Conservation (phyloP, 2,113 vertebrate genomes). For the Microtus ochrogaster region DNA sequence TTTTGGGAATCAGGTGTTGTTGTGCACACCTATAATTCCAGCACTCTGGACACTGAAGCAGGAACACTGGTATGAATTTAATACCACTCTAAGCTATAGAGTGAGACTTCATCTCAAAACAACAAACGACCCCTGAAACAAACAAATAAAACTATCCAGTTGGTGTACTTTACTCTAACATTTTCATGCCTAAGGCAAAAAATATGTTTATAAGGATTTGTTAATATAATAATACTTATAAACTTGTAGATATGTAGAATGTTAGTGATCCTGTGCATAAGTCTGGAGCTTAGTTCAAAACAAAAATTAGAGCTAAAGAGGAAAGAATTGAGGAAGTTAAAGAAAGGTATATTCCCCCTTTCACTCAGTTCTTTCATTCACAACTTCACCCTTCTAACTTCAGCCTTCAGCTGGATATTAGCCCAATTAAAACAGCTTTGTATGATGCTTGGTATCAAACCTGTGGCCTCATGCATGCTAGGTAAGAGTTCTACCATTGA, state of each 20-base stretch:
- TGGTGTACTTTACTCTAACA: constrained; percentile 44
- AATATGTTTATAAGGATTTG: constrained; percentile 31
- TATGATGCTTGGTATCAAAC: not conserved
- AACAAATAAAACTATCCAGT: not conserved
- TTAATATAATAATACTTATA: constrained; percentile 7
- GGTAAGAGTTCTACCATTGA: not conserved
- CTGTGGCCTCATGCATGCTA: not conserved
- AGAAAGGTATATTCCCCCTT: not conserved
- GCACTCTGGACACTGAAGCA: not conserved
- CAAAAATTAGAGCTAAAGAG: not conserved
- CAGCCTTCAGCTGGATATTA: constrained; percentile 49
- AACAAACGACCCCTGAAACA: not conserved
- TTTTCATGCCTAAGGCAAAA: constrained; percentile 35
- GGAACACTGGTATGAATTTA: not conserved
- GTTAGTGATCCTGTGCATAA: constrained; percentile 2
- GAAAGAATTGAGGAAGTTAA: constrained; percentile 8
- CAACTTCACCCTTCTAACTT: not conserved
- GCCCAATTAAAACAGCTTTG: not conserved
- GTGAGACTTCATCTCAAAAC: not conserved
- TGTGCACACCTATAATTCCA: not conserved
- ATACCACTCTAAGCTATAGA: not conserved
- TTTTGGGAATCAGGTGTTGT: not conserved
- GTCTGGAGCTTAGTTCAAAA: not conserved
- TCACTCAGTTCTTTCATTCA: constrained; percentile 3
- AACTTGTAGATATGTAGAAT: not conserved